A percentile compares a stretch with the other conserved stretches of the same genome.
Evolutionary conservation across 2,888 invertebrate species (phyloP).

Genomic region (Epistrophe grossulariae): DNA sequence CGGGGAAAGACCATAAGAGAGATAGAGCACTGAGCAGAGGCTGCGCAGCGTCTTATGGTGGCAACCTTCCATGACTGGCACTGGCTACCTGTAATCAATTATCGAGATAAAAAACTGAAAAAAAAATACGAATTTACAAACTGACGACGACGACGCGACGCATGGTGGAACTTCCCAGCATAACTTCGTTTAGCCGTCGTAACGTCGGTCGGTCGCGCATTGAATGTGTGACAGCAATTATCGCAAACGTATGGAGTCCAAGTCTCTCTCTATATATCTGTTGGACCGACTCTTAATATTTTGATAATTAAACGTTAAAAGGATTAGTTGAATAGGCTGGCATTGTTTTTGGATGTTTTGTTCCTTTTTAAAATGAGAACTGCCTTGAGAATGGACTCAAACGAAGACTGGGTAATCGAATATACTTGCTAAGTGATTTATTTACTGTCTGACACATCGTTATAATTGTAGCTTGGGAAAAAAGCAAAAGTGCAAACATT

Average conservation of each 20-base stretch:
- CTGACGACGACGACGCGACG: neutral
- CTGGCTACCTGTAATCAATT: constrained; percentile 75
- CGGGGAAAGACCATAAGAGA: constrained; percentile 14
- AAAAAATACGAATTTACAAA: neutral
- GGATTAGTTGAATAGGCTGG: constrained; percentile 43
- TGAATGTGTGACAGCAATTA: constrained; percentile 69
- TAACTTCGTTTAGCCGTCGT: neutral
- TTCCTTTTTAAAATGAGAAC: neutral
- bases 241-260: constrained; percentile 45
- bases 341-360: constrained; percentile 41
- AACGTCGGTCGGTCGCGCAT: neutral
- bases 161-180: neutral
- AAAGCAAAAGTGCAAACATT: constrained; percentile 12
- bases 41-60: neutral
- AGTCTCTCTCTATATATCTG: neutral
- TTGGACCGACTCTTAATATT: constrained; percentile 43
- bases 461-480: constrained; percentile 35
- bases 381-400: constrained; percentile 1
- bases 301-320: constrained; percentile 68
- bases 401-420: constrained; percentile 31
- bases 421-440: constrained; percentile 59
- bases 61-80: constrained; percentile 24
- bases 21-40: neutral
- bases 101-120: constrained; percentile 59
- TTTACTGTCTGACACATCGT: constrained; percentile 44